Evolutionary conservation across 2,113 vertebrate genomes (phyloP).

Genomic region (Cromileptes altivelis): DNA sequence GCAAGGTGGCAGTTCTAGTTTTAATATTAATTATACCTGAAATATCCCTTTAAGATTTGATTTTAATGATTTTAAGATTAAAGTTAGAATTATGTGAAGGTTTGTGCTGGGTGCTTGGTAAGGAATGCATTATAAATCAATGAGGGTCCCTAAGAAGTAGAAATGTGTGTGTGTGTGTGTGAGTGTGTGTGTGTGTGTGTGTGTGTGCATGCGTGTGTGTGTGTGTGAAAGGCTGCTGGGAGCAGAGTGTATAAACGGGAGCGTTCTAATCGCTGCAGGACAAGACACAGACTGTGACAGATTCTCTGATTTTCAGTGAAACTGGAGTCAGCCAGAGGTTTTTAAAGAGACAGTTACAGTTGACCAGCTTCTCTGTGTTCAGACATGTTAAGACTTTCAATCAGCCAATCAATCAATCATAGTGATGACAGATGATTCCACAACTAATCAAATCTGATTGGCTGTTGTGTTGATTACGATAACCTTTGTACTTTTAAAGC

Average conservation of each 20-base stretch:
- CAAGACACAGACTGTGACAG: background rate
- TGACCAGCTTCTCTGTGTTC: background rate
- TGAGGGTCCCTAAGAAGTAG: too few species aligned
- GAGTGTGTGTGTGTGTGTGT: background rate
- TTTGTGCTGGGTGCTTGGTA: too few species aligned
- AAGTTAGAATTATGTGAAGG: too few species aligned
- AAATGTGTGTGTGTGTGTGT: background rate
- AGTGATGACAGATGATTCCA: too few species aligned
- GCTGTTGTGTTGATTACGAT: too few species aligned
- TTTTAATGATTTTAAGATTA: too few species aligned
- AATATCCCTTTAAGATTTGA: too few species aligned
- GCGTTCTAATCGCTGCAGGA: constrained; percentile 14
- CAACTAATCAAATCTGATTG: too few species aligned
- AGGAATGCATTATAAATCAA: too few species aligned
- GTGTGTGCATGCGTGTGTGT: background rate
- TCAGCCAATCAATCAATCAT: background rate
- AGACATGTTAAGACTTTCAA: background rate
- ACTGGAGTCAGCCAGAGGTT: constrained; percentile 26
- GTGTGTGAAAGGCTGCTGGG: background rate
- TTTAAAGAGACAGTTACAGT: background rate
- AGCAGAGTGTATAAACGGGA: background rate
- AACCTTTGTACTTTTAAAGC: too few species aligned
- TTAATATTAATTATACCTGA: too few species aligned
- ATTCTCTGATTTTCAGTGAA: constrained; percentile 3
- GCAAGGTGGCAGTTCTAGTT: too few species aligned